A percentile compares a stretch with the other conserved stretches of the same genome.
phyloP scores from a whole-genome alignment of 2,888 invertebrate species.

The Melanostoma scalare region DNA sequence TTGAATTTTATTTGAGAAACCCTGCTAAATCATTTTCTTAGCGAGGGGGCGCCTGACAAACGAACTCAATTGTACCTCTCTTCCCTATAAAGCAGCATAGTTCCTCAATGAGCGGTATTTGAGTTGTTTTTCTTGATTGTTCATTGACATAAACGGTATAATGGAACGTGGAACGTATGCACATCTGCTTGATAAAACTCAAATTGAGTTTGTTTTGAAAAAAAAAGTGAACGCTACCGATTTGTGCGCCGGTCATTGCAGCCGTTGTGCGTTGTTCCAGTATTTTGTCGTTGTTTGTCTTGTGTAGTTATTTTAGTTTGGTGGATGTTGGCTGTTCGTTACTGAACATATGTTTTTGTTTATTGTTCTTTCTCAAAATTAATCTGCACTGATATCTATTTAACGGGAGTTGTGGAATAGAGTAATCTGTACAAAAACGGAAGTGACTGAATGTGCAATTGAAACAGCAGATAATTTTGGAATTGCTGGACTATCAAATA shows the following conservation, averaged over 20 bases:
- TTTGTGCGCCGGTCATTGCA: constrained; percentile 33
- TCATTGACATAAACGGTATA: background rate
- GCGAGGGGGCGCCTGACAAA: no score
- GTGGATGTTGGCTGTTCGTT: constrained; percentile 16
- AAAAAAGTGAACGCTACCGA: constrained; percentile 48
- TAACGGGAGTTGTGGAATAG: background rate
- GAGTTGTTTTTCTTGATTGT: no score
- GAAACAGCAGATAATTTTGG: background rate
- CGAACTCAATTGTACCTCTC: no score
- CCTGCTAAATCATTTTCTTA: no score
- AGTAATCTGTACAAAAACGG: constrained; percentile 13
- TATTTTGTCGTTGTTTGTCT: constrained; percentile 43
- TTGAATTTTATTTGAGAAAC: no score
- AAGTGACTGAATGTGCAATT: constrained; percentile 30
- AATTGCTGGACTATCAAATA: background rate
- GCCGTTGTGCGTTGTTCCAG: background rate
- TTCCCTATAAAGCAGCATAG: no score
- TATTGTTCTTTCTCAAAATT: constrained; percentile 29
- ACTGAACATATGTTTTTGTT: constrained; percentile 52
- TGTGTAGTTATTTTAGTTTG: constrained; percentile 37
- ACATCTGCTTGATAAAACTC: constrained; percentile 28
- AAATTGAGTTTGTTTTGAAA: constrained; percentile 35
- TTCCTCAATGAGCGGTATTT: no score
- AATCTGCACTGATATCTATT: constrained; percentile 41
- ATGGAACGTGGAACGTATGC: background rate